Evolutionary conservation across 2,888 invertebrate species (phyloP), one percentile per base, ranked within the genome.

Genomic region (Protophormia terraenovae): DNA sequence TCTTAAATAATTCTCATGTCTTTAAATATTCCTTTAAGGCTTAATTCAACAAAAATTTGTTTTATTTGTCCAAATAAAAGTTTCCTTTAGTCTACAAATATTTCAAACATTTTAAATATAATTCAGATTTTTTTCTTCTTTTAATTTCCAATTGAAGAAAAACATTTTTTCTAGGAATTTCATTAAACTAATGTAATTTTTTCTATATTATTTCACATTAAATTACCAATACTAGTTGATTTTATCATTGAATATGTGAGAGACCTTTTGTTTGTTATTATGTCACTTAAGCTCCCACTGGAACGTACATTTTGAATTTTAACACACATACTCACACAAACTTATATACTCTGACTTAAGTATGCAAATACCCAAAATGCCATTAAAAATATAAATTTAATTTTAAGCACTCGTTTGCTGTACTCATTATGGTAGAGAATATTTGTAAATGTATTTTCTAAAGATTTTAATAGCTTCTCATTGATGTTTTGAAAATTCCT

Each of bases 381-480:
- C 29, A 60, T 22, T 60, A 45, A 47, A 55, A n/a, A 35, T 22
- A 32, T 24, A 58, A 55, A 67, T 76, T 53, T 53, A 2, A 66
- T 3, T 64, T 29, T n/a, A 64, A 38, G 19, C 14, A 64, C 6
- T 24, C 5, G 27, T 50, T 62, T 6, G 6, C 16, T 5, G 10
- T 2, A 10, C 0, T 24, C 0, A 14, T 47, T 32, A 19, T 22
- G 3, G 16, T 47, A n/a, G n/a, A n/a, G 16, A 58, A 12, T 24
- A 41, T 14, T 3, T 2, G n/a, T 3, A 10, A 16, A n/a, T 32
- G 7, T 41, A 19, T 12, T 24, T n/a, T 12, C 7, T 38, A 71
- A 41, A 41, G 6, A 41, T 29, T 27, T 71, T 14, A 60, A 24
- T 32, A 60, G 7, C 0, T 10, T 8, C 0, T 47, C 29, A 27